Evolutionary conservation across 2,113 vertebrate genomes (phyloP).

Genomic region (Dipodomys stephensi): DNA sequence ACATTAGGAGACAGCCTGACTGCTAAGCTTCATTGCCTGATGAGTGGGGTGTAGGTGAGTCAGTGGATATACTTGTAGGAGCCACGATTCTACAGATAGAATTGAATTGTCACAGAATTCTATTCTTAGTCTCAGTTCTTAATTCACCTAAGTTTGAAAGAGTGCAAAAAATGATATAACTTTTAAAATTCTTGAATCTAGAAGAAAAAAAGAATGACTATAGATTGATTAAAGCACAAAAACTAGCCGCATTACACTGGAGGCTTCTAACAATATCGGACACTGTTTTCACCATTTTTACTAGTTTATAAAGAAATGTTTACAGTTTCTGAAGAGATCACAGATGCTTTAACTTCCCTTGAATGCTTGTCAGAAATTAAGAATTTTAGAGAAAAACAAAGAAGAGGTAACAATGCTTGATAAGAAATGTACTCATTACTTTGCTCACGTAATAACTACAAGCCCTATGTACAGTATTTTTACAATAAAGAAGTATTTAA

Average conservation of each 20-base stretch:
- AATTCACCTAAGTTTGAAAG: slow-evolving; percentile 1
- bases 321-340: not conserved
- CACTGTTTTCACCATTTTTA: not conserved
- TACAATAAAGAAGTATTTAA: too few relatives aligned
- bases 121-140: slow-evolving; percentile 13
- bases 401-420: too few relatives aligned
- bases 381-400: too few relatives aligned
- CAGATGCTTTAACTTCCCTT: not conserved
- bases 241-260: not conserved
- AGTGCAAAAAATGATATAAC: not conserved
- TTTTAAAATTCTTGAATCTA: slow-evolving; percentile 37
- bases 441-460: too few relatives aligned
- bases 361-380: not conserved
- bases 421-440: too few relatives aligned
- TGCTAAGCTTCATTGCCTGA: too few relatives aligned
- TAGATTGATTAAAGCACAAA: not conserved
- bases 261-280: not conserved
- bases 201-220: not conserved
- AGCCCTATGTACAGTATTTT: too few relatives aligned
- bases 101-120: slow-evolving; percentile 24
- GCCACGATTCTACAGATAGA: not conserved
- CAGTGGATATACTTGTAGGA: too few relatives aligned
- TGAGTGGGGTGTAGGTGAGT: too few relatives aligned
- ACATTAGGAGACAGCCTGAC: too few relatives aligned
- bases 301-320: not conserved